Conservation (phyloP, 2,797 vertebrate genomes). For the Syndactyla subalaris region DNA sequence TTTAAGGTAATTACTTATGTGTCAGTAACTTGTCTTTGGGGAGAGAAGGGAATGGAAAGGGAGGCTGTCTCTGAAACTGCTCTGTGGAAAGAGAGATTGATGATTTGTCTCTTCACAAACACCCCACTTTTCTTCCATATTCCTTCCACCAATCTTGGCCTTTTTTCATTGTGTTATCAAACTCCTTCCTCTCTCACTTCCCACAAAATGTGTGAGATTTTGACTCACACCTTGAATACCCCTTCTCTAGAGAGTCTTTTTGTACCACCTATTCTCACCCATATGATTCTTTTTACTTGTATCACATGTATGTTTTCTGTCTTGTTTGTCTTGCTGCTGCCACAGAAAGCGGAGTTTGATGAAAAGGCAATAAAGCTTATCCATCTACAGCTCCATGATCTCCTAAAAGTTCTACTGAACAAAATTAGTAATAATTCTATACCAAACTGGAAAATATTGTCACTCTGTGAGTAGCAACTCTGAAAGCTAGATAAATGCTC, state of each 20-base stretch:
- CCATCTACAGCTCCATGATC: neutral
- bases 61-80: neutral
- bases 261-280: neutral
- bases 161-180: neutral
- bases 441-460: neutral
- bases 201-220: neutral
- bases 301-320: neutral
- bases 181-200: neutral
- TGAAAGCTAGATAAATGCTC: neutral
- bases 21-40: neutral
- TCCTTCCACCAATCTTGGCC: neutral
- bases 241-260: neutral
- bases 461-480: neutral
- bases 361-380: neutral
- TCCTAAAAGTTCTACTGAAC: neutral
- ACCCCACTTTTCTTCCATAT: neutral
- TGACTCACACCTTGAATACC: neutral
- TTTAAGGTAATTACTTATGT: neutral
- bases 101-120: neutral
- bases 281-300: neutral
- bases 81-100: neutral
- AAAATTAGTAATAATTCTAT: neutral
- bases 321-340: neutral
- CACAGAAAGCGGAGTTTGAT: neutral
- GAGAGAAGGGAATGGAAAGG: neutral